Evolutionary conservation across 2,113 vertebrate genomes (phyloP).

Genomic region (Halcyon senegalensis): DNA sequence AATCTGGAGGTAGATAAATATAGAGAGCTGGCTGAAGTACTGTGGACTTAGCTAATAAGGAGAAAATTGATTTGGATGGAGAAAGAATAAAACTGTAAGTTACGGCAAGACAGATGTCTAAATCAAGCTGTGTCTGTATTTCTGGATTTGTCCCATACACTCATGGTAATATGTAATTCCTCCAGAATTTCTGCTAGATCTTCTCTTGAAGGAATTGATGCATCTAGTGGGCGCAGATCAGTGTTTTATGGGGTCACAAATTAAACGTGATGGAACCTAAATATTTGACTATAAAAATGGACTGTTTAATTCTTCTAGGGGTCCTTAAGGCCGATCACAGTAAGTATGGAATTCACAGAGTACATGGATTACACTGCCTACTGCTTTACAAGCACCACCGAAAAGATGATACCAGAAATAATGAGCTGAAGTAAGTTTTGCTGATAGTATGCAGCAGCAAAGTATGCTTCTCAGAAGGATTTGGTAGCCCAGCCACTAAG

Average conservation of each 20-base stretch:
- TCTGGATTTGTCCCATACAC: background rate
- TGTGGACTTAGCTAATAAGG: background rate
- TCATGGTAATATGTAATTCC: background rate
- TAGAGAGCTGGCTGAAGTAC: background rate
- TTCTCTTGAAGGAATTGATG: background rate
- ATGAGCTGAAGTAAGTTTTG: background rate
- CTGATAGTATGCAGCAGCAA: background rate
- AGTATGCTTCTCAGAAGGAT: background rate
- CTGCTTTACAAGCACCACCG: background rate
- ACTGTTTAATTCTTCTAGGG: background rate
- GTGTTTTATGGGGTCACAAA: background rate
- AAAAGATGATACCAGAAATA: background rate
- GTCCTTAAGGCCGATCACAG: rapidly evolving
- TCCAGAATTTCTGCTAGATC: background rate
- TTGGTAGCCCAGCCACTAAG: background rate
- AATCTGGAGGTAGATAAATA: background rate
- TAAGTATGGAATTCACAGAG: background rate
- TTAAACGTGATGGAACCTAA: background rate
- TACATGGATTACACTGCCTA: background rate
- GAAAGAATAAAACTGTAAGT: background rate
- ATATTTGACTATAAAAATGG: background rate
- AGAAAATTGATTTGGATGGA: background rate
- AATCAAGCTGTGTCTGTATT: background rate
- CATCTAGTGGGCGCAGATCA: background rate
- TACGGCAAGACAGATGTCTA: background rate